Conservation (phyloP, 2,888 invertebrate species). For the Tholera decimalis region DNA sequence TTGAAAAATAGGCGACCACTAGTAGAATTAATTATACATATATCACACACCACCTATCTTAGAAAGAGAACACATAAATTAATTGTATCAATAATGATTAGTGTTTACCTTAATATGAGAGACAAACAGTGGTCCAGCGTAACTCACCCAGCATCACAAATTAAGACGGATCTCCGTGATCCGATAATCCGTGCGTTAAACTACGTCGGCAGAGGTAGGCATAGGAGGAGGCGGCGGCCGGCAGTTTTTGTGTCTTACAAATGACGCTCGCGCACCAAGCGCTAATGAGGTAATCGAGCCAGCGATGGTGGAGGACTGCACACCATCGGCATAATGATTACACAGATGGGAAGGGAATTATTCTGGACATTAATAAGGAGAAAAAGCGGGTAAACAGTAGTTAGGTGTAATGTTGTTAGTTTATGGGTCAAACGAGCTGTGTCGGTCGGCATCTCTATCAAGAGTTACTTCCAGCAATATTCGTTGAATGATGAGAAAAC, state of each 20-base stretch:
- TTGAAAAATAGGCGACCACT: too few species aligned
- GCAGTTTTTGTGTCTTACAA: constrained; percentile 65
- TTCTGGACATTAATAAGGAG: constrained; percentile 1
- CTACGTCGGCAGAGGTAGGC: constrained; percentile 25
- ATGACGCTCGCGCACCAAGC: constrained; percentile 68
- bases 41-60: not conserved
- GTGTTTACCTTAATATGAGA: not conserved
- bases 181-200: constrained; percentile 56
- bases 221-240: not conserved
- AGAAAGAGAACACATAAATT: not conserved
- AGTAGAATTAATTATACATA: too few species aligned
- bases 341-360: constrained; percentile 11
- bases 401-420: constrained; percentile 1
- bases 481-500: too few species aligned
- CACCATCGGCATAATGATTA: constrained; percentile 5
- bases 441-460: not conserved
- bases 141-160: constrained; percentile 25
- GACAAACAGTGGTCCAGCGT: not conserved
- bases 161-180: constrained; percentile 67
- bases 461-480: too few species aligned
- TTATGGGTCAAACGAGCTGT: not conserved
- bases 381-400: not conserved
- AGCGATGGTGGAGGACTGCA: constrained; percentile 17
- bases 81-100: not conserved
- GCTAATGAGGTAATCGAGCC: constrained; percentile 73